Base-by-base conservation (phyloP, 2,113 vertebrate species). In the Hydropotes inermis region DNA sequence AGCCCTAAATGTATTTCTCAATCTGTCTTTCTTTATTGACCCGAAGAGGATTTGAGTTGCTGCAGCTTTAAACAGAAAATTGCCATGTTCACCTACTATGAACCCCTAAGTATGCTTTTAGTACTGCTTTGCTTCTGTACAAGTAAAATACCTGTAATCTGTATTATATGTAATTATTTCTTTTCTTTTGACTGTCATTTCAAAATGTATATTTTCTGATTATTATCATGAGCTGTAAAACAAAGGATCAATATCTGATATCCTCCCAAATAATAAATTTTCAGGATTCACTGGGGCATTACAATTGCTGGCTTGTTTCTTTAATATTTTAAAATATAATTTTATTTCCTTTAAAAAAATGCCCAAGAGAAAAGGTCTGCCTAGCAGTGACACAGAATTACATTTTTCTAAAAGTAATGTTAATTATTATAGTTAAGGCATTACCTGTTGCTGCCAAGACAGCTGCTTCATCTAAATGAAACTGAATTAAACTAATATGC, bases 181-280 rank as follows among this genome's bases (percentile, higher is more conserved):
- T 97, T 98, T 98, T 98, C 93, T 89, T 97, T 98, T 98, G 89
- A 87, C 92, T 94, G 98, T 98, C 97, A 98, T 98, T 98, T 99
- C 64, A 91, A 98, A 98, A 98, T 98, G 98, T 99, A 94, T 99
- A 98, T 99, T 99, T 99, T 98, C 98, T 99, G 98, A 98, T 99
- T 98, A 98, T 98, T 98, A 96, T 98, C 98, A 98, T 98, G 97
- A 98, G 97, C 86, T 98, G 93, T 98, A 98, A 98, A 97, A 97
- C 95, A 95, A 89, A 97, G 15, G 88, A 98, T 97, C 97, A 94
- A 47, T 98, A 98, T 43, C 98, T 98, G 95, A 98, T 98, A 98
- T 98, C 98, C 98, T 98, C 98, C 98, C 97, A 98, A 97, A 96
- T 87, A 99, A 99, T 99, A 99, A 99, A 99, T 98, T 98, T 98